phyloP scores from a whole-genome alignment of 2,113 vertebrate species.

The Peromyscus leucopus region DNA sequence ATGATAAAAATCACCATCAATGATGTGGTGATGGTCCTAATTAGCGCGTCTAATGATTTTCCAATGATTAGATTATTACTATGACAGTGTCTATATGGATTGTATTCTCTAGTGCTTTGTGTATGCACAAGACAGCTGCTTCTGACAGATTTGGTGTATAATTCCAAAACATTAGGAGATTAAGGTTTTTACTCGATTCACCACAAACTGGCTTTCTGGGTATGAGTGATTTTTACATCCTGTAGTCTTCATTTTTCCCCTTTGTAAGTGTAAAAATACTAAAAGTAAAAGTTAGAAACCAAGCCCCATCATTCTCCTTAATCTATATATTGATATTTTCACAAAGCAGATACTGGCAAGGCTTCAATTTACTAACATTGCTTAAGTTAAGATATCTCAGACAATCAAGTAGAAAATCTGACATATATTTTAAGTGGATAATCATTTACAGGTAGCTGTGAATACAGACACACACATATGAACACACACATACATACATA shows the following conservation, averaged over 20 bases:
- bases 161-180: background rate
- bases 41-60: background rate
- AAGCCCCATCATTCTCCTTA: background rate
- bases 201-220: background rate
- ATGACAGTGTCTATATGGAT: background rate
- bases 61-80: background rate
- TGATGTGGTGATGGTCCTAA: background rate
- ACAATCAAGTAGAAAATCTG: background rate
- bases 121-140: background rate
- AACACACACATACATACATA: accelerated
- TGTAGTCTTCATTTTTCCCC: background rate
- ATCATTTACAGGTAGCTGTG: background rate
- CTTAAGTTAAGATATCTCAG: background rate
- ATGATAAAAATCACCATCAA: slow-evolving; percentile 22
- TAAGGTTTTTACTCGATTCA: background rate
- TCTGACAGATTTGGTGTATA: background rate
- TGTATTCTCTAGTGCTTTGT: background rate
- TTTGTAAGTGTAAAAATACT: background rate
- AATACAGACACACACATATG: accelerated
- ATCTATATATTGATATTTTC: background rate
- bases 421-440: background rate
- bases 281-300: slow-evolving; percentile 8
- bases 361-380: background rate
- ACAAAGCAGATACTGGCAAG: background rate
- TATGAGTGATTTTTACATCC: background rate